A percentile compares a stretch with the other conserved stretches of the same genome.
Conservation (phyloP, 2,797 vertebrate genomes). For the Spheniscus humboldti region DNA sequence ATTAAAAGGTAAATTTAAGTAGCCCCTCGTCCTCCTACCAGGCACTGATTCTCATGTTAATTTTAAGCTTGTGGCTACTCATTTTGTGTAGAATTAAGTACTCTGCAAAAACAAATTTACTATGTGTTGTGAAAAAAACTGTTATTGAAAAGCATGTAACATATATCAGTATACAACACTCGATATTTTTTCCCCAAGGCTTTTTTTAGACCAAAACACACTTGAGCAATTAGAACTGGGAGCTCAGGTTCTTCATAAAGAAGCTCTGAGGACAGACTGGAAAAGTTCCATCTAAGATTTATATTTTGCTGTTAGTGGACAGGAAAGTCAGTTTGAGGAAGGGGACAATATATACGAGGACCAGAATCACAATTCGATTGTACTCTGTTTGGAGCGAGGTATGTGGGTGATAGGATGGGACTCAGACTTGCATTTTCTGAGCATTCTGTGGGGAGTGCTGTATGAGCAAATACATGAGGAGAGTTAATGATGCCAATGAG, state of each 20-base stretch:
- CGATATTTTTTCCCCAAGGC: fast-evolving
- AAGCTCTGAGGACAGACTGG: neutral
- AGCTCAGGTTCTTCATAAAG: neutral
- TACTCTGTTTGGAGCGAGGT: neutral
- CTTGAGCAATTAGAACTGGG: neutral
- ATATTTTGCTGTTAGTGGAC: neutral
- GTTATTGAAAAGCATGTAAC: neutral
- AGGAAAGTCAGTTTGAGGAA: neutral
- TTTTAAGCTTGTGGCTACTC: neutral
- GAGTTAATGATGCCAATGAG: neutral
- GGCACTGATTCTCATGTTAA: neutral
- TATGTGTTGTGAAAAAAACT: neutral
- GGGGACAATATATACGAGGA: neutral
- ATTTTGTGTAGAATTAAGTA: neutral
- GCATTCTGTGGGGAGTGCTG: neutral
- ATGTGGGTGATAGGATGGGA: neutral
- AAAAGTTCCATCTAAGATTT: neutral
- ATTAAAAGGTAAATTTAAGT: neutral
- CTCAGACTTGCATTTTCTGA: neutral
- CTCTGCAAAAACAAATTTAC: neutral
- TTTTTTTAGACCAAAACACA: neutral
- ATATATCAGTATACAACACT: neutral
- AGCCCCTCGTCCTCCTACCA: neutral
- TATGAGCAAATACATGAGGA: neutral
- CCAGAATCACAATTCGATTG: neutral